Evolutionary conservation across 1,140 invertebrate species (phyloP), one percentile per base, ranked within the genome.

Genomic region (Asobara japonica): DNA sequence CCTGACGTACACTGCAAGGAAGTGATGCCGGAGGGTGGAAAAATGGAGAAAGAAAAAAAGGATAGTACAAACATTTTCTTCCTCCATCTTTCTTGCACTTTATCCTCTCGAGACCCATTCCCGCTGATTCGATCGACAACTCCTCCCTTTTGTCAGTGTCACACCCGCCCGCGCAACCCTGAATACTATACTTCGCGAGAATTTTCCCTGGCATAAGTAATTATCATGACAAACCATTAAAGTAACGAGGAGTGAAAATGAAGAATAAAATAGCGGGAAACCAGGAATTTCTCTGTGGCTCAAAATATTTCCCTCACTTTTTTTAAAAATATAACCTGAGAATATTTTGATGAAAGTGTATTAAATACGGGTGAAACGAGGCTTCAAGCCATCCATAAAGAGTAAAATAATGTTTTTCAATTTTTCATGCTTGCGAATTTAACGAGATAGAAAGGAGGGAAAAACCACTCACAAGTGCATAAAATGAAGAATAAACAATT

Each of bases 151-250:
- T 62, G 11, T 36, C 33, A 62, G 5, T 16, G 7, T 16, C 18
- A 16, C 45, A 41, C 45, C 33, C 25, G 13, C 38, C 33, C 30
- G 31, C 10, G 22, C 7, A 45, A 16, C 36, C 18, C 22, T 64
- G 13, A 61, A 56, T 61, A 71, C 38, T 29, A 64, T 30, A 64
- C 56, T 33, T 48, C 45, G 66, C 45, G 27, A 7, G 45, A 48
- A 69, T 68, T 69, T 67, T 64, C 79, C 76, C n/a, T 45, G 73
- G 76, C 79, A 79, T 81, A 84, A 83, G 80, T 82, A 84, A 86
- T 85, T 83, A 84, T 77, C 78, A 79, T 81, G 84, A 80, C 78
- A 80, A 70, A 79, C 80, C 77, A 81, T 82, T 83, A 79, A 85
- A 22, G 82, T 79, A 76, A 77, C 77, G 77, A 69, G 41, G 67